These are phyloP conservation scores for Trilocha varians DNA, from an alignment of 2,888 invertebrate species.

Conservation along the genomic window DNA sequence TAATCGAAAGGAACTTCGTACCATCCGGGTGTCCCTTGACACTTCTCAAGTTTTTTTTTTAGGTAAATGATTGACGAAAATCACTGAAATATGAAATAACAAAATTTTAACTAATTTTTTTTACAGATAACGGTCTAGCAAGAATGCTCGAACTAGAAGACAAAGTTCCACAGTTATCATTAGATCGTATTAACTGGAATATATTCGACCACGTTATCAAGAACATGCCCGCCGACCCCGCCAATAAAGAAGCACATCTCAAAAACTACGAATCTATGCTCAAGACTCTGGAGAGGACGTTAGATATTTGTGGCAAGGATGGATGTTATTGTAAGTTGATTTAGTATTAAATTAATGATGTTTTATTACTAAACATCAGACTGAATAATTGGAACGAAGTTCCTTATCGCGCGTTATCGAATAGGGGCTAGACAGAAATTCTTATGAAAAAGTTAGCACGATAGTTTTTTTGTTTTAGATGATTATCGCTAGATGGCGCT, in stretches of 20 bases:
- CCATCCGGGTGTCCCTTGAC: too few relatives aligned
- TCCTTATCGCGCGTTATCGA: too few relatives aligned
- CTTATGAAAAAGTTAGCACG: too few relatives aligned
- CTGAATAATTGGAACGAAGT: too few relatives aligned
- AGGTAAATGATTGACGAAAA: too few relatives aligned
- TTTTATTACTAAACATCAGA: not conserved
- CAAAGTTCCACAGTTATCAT: conserved; percentile 20
- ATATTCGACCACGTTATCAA: conserved; percentile 37
- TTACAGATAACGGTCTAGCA: conserved; percentile 36
- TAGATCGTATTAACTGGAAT: conserved; percentile 25
- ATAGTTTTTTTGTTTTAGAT: too few relatives aligned
- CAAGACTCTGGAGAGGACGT: conserved; percentile 24
- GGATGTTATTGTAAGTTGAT: conserved; percentile 38
- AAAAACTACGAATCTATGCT: conserved; percentile 39
- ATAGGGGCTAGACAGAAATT: too few relatives aligned
- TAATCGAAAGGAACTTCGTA: too few relatives aligned
- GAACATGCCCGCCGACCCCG: conserved; percentile 31
- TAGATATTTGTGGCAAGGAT: conserved; percentile 37
- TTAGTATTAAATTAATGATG: conserved; percentile 5
- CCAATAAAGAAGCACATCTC: conserved; percentile 31
- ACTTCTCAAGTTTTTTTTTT: too few relatives aligned
- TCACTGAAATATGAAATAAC: too few relatives aligned
- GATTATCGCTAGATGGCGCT: too few relatives aligned
- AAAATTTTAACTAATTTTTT: not conserved
- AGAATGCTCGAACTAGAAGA: conserved; percentile 40